Conservation (phyloP, 2,888 invertebrate genomes). For the Lottia scabra region DNA sequence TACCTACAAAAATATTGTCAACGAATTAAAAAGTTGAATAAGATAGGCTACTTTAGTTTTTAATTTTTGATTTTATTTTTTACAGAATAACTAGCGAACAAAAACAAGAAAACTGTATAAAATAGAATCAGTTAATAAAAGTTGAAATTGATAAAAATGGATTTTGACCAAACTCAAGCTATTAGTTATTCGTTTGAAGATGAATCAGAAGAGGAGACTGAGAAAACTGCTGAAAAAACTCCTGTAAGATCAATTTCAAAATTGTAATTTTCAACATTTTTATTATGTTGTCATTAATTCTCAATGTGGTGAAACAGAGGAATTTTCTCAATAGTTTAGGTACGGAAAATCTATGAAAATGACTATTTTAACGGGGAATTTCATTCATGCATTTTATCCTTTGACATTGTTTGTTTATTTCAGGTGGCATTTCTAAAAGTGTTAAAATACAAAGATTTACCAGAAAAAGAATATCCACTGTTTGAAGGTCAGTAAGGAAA, state of each 20-base stretch:
- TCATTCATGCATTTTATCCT: neutral
- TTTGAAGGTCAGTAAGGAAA: conserved; percentile 54
- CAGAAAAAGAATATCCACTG: conserved; percentile 46
- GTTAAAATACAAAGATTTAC: conserved; percentile 47
- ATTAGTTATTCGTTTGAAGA: conserved; percentile 30
- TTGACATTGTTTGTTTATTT: conserved; percentile 16
- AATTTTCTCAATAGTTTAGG: no score
- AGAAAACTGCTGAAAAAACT: conserved; percentile 44
- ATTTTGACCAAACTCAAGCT: conserved; percentile 57
- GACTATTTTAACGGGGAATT: neutral
- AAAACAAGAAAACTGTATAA: no score
- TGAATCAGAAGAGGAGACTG: conserved; percentile 39
- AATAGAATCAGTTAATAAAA: no score
- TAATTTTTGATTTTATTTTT: no score
- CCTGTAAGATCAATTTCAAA: conserved; percentile 13
- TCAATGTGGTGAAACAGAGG: no score
- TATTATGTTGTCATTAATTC: no score
- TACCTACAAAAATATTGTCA: no score
- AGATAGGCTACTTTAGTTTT: no score
- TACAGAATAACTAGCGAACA: no score
- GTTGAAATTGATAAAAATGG: conserved; percentile 21
- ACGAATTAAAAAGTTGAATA: no score
- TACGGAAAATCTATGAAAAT: no score
- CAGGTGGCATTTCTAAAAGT: conserved; percentile 53
- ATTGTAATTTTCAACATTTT: no score